Evolutionary conservation across 2,113 vertebrate species (phyloP), one percentile per base, ranked within the genome.

Genomic region (Delphinus delphis): DNA sequence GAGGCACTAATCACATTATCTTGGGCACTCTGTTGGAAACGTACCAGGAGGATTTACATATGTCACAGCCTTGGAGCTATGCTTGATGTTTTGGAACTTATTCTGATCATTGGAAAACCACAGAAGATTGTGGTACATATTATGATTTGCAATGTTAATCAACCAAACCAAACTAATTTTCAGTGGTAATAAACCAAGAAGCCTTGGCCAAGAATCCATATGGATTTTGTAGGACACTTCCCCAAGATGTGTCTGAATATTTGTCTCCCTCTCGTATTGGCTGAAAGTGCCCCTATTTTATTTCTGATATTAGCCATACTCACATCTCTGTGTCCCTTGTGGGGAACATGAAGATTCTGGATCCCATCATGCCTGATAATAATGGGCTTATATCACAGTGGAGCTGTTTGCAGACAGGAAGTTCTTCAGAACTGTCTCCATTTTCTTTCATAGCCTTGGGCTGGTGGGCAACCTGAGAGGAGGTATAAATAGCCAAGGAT

Each of bases 41-140:
- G 31, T 62, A 63, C 47, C 67, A 85, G 63, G n/a, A 76, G 38
- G 83, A 79, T 82, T 88, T 95, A 33, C n/a, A 10, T 44, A 68
- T 36, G 65, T 92, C 93, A 25, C 60, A 65, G 67, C 28, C 55
- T 21, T 88, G 73, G 62, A 91, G 36, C 81, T 79, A 15, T n/a
- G 58, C 41, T 63, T 86, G n/a, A 63, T 81, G 68, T 60, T 97
- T 90, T 70, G 36, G 36, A 88, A 87, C 95, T 93, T 90, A 92
- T 18, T 74, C 63, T 92, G 74, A 76, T 92, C 14, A 31, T 95
- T 92, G 96, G 95, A 68, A 96, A 97, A 65, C 50, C 83, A 93
- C n/a, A 90, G 44, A 65, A 63, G n/a, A 70, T 95, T 80, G n/a
- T 58, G 58, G 85, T 28, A 88, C 31, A 10, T 74, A 87, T 70